Evolutionary conservation across 23 tunicate genomes (phyloP).

Genomic region (Oikopleura vanhoeffeni): DNA sequence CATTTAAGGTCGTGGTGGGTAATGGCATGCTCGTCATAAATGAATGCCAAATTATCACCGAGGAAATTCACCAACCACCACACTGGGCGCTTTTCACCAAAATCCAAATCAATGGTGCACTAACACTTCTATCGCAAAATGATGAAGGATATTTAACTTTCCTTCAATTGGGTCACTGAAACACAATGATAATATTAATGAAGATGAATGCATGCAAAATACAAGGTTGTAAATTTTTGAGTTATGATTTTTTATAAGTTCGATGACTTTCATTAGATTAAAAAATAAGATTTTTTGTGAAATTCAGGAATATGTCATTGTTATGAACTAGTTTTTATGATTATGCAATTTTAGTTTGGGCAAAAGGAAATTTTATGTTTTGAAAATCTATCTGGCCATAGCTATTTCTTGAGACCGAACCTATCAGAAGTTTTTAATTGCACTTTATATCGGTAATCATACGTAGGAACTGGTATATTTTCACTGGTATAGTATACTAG

Average conservation of each 20-base stretch:
- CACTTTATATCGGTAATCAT: too few species aligned
- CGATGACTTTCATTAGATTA: background rate
- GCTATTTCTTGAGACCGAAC: too few species aligned
- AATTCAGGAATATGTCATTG: too few species aligned
- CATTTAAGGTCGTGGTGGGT: too few species aligned
- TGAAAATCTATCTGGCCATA: too few species aligned
- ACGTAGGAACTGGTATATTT: too few species aligned
- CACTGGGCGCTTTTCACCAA: background rate
- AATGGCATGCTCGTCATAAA: background rate
- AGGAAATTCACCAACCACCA: background rate
- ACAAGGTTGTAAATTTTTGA: constrained; percentile 18
- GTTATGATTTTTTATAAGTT: background rate
- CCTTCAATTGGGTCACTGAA: background rate
- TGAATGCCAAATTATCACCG: background rate
- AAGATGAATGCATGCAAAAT: constrained; percentile 62
- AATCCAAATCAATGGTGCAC: background rate
- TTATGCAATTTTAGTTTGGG: too few species aligned
- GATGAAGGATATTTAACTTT: background rate
- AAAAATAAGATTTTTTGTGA: background rate
- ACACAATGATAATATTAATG: constrained; percentile 5
- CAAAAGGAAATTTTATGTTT: too few species aligned
- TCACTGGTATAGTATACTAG: too few species aligned
- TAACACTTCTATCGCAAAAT: background rate
- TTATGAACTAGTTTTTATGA: too few species aligned
- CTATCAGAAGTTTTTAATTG: too few species aligned